Conservation (phyloP, 1,140 invertebrate species). For the Coenobita brevimanus region DNA sequence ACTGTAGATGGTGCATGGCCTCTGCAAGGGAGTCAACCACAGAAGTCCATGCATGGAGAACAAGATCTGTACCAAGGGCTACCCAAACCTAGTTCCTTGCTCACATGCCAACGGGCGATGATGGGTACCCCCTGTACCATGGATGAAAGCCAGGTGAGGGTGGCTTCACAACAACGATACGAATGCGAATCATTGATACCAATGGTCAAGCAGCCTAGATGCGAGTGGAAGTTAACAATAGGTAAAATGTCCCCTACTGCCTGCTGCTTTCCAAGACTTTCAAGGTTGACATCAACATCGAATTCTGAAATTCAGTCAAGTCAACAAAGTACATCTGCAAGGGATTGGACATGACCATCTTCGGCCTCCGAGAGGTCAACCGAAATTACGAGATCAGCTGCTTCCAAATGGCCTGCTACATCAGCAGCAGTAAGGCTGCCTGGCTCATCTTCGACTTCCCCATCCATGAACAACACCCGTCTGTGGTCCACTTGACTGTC, state of each 20-base stretch:
- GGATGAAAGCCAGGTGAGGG: not conserved
- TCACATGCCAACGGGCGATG: not conserved
- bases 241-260: not conserved
- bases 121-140: conserved; percentile 2
- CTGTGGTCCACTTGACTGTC: not conserved
- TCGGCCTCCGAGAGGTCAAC: too few relatives aligned
- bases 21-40: conserved; percentile 55
- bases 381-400: too few relatives aligned
- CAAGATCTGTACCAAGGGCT: too few relatives aligned
- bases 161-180: not conserved
- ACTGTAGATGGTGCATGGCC: conserved; percentile 68
- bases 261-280: conserved; percentile 10
- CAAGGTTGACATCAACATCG: too few relatives aligned
- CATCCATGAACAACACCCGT: not conserved
- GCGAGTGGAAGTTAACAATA: not conserved
- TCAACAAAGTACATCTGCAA: too few relatives aligned
- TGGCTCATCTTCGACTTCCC: too few relatives aligned
- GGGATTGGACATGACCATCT: too few relatives aligned
- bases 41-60: conserved; percentile 64
- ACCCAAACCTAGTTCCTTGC: not conserved
- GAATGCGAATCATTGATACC: too few relatives aligned
- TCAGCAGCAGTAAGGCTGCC: too few relatives aligned
- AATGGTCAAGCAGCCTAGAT: too few relatives aligned
- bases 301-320: too few relatives aligned
- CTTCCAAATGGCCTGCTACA: too few relatives aligned